These are phyloP conservation scores for Latrodectus elegans DNA, from an alignment of 2,888 invertebrate genomes.

Conservation along the genomic window DNA sequence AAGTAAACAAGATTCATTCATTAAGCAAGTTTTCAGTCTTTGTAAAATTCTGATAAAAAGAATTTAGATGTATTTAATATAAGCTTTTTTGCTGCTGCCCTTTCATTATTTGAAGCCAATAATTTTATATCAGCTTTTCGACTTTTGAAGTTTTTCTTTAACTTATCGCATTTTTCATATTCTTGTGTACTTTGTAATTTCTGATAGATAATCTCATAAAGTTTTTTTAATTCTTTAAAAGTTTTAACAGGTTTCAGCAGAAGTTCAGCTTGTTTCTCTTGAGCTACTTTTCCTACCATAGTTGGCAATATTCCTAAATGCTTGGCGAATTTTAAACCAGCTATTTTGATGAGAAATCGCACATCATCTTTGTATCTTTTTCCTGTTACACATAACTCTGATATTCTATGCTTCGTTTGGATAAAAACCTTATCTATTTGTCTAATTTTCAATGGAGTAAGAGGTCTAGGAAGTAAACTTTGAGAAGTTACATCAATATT, in stretches of 20 bases:
- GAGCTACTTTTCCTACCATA: not conserved
- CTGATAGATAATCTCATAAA: constrained; percentile 21
- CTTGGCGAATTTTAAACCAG: constrained; percentile 1
- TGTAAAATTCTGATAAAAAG: constrained; percentile 18
- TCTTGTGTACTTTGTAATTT: not conserved
- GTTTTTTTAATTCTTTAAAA: not conserved
- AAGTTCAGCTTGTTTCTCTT: not conserved
- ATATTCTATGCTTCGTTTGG: not conserved
- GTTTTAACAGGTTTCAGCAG: constrained; percentile 12
- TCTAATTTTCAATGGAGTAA: not conserved
- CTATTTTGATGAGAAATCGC: not conserved
- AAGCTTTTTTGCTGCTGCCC: constrained; percentile 1
- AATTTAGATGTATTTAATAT: constrained; percentile 38
- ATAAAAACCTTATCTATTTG: constrained; percentile 18
- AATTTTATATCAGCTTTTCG: constrained; percentile 23
- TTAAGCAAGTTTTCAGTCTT: not conserved
- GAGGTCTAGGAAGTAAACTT: not conserved
- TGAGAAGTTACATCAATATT: constrained; percentile 11
- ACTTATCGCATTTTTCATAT: constrained; percentile 9
- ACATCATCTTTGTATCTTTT: not conserved
- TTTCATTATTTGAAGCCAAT: constrained; percentile 13
- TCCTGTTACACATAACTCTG: not conserved
- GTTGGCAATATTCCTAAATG: not conserved
- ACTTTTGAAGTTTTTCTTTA: constrained; percentile 27
- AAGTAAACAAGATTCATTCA: not conserved